phyloP scores from a whole-genome alignment of 2,888 invertebrate species.

The Callinectes sapidus region DNA sequence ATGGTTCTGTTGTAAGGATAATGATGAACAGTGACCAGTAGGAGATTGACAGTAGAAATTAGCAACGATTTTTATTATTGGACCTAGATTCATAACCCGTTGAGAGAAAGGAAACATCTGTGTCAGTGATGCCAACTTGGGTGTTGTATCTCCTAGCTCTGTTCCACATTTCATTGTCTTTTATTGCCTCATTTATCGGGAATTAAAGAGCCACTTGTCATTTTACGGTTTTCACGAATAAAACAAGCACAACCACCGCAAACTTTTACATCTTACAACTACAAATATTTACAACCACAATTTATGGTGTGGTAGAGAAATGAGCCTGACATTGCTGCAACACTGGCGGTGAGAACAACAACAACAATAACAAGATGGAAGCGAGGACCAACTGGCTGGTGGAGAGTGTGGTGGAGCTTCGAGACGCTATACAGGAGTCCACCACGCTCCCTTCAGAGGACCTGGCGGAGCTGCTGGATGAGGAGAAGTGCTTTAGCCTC shows the following conservation, averaged over 20 bases:
- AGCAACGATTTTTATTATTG: not conserved
- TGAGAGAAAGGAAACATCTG: not conserved
- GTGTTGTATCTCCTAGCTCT: too few relatives aligned
- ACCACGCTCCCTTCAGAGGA: conserved; percentile 45
- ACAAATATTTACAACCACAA: too few relatives aligned
- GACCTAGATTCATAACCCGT: not conserved
- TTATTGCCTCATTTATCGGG: too few relatives aligned
- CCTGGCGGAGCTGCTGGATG: conserved; percentile 54
- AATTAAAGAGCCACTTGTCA: too few relatives aligned
- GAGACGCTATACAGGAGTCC: conserved; percentile 43
- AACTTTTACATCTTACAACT: too few relatives aligned
- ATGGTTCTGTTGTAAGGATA: not conserved
- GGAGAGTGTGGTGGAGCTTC: conserved; percentile 41
- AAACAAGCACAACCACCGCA: too few relatives aligned
- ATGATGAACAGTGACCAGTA: not conserved
- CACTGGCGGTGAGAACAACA: not conserved
- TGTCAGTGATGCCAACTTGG: too few relatives aligned
- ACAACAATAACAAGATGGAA: conserved; percentile 55
- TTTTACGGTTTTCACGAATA: too few relatives aligned
- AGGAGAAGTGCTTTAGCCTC: conserved; percentile 59
- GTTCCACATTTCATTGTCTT: too few relatives aligned
- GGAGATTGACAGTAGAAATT: not conserved
- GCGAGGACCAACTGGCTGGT: conserved; percentile 38
- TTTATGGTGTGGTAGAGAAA: too few relatives aligned
- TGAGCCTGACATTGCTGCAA: too few relatives aligned